Base-by-base conservation (phyloP, 2,888 invertebrate genomes). In the Ligdia adustata region DNA sequence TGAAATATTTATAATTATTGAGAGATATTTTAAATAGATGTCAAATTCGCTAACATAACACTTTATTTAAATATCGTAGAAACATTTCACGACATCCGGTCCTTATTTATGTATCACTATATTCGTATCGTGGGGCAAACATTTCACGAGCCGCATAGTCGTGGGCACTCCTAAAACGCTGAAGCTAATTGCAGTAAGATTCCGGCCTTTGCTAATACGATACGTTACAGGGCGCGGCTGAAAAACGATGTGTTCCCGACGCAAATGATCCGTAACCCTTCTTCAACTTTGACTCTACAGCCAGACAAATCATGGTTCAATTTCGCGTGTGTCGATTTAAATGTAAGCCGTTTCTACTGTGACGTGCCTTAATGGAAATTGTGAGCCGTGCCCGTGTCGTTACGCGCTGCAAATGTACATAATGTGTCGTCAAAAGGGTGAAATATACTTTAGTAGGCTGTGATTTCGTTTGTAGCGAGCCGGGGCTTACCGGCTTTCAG, bases 401-500 rank as follows among this genome's bases (percentile, higher is more conserved):
- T 85, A 88, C 83, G 79, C 82, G 80, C 84, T 84, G 83, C 83
- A 82, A 89, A 90, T 83, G 87, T 89, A 88, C 80, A 82, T 87
- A 89, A 88, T 89, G 84, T 85, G 86, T 89, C 88, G 85, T 88
- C 87, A 88, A 88, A 89, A 85, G 89, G 88, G 87, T 87, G 83
- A 87, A 87, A 86, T 86, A 84, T 87, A 87, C 85, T 85, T 86
- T 82, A 83, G 82, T 77, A 78, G 77, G 74, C 79, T 75, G 84
- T 87, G 89, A 89, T 88, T 89, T 82, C 66, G 75, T 82, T 79
- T 77, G 71, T 72, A 70, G 69, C 69, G 75, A 75, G 64, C 72
- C 69, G 57, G 14, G 69, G 75, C 71, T 81, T 75, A 73, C 77
- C 63, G 74, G 76, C 79, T 82, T 81, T 82, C 79, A 78, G 82